A percentile compares a stretch with the other conserved stretches of the same genome.
Conservation (phyloP, 2,113 vertebrate genomes). For the Casuarius casuarius region DNA sequence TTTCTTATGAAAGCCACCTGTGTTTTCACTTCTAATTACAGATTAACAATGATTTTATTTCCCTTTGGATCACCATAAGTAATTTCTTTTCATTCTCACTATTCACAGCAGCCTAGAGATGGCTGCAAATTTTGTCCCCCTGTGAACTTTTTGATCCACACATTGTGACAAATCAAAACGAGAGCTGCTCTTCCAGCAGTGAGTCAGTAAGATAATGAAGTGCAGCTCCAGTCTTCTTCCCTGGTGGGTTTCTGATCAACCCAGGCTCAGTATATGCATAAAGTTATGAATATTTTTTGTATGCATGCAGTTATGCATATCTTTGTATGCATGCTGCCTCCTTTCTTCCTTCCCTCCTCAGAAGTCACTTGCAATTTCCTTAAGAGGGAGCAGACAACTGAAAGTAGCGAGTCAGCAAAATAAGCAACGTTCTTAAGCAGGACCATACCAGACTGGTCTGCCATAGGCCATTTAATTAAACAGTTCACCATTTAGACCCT, state of each 20-base stretch:
- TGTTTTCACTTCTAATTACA: background rate
- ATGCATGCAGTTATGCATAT: accelerated
- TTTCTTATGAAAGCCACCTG: background rate
- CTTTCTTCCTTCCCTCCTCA: background rate
- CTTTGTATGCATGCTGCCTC: background rate
- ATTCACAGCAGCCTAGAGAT: background rate
- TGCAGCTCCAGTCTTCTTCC: background rate
- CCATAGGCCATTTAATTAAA: background rate
- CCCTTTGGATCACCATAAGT: background rate
- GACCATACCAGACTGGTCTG: background rate
- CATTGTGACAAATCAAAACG: background rate
- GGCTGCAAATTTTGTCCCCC: background rate
- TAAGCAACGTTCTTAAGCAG: background rate
- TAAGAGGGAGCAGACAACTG: background rate
- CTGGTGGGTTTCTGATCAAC: background rate
- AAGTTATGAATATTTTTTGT: background rate
- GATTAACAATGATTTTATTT: conserved; percentile 8
- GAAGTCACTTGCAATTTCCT: background rate
- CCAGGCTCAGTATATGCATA: background rate
- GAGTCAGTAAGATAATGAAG: background rate
- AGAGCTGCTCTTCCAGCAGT: background rate
- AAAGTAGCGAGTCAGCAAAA: background rate
- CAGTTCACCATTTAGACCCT: background rate
- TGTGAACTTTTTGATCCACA: background rate
- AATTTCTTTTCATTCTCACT: background rate